phyloP scores from a whole-genome alignment of 2,113 vertebrate species.

The Plecturocebus donacophilus region DNA sequence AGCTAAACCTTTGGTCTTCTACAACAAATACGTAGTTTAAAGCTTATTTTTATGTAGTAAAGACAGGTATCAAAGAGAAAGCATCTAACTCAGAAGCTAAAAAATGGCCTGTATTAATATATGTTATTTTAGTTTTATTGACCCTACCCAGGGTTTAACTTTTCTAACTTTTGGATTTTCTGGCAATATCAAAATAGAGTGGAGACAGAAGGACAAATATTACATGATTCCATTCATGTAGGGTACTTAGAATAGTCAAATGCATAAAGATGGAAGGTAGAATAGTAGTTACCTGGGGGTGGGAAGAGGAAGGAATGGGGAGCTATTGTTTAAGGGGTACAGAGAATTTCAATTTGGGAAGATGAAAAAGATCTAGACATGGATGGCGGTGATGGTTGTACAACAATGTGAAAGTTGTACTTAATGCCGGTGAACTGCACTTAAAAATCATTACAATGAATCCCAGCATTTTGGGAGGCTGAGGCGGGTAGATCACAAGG shows the following conservation, averaged over 20 bases:
- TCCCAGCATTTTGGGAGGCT: no score
- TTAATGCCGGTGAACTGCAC: background rate
- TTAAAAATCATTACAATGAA: background rate
- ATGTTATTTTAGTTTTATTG: background rate
- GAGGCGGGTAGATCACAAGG: no score
- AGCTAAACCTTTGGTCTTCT: background rate
- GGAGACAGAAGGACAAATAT: background rate
- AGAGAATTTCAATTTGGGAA: background rate
- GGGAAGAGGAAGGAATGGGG: background rate
- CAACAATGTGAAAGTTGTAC: background rate
- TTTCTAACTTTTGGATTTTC: background rate
- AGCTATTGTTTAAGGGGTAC: background rate
- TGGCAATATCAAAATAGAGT: background rate
- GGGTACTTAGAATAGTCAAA: background rate
- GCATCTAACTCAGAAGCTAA: background rate
- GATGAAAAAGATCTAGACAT: background rate
- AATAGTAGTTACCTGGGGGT: background rate
- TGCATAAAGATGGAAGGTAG: background rate
- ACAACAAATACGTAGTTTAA: background rate
- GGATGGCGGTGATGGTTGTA: background rate
- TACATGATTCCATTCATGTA: background rate
- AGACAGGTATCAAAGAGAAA: constrained; percentile 1
- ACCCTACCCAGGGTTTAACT: background rate
- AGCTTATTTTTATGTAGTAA: background rate
- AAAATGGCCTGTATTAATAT: background rate